A percentile compares a stretch with the other conserved stretches of the same genome.
Conservation (phyloP, 2,113 vertebrate species). For the Pterocles orientalis region DNA sequence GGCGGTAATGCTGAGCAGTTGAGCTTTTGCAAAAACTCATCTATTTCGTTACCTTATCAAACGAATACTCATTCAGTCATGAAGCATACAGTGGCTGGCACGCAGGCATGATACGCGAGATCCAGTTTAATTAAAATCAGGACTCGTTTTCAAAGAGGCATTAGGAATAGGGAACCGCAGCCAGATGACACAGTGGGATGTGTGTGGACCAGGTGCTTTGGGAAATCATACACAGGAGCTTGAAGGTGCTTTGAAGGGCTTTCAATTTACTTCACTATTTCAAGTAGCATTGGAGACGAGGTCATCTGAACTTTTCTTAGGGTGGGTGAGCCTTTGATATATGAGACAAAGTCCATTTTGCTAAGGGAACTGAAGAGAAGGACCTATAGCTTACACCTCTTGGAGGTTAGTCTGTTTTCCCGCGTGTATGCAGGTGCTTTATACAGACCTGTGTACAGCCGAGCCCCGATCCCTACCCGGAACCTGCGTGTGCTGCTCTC, state of each 20-base stretch:
- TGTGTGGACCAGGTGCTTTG: background rate
- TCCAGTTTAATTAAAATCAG: background rate
- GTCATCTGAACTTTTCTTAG: background rate
- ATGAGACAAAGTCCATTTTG: background rate
- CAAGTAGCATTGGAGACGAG: background rate
- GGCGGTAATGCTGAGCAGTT: background rate
- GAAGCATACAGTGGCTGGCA: background rate
- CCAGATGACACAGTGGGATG: background rate
- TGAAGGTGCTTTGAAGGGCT: background rate
- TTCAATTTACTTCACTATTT: background rate
- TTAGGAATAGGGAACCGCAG: background rate
- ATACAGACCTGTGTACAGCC: background rate
- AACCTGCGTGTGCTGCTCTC: background rate
- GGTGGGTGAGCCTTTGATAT: background rate
- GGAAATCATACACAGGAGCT: background rate
- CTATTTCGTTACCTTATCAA: background rate
- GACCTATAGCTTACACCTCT: background rate
- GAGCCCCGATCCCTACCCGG: background rate
- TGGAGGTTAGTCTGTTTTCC: background rate
- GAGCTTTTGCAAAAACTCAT: background rate
- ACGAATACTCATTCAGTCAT: background rate
- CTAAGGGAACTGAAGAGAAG: background rate
- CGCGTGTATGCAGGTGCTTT: background rate
- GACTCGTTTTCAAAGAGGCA: background rate
- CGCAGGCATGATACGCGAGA: background rate